Evolutionary conservation across 2,888 invertebrate genomes (phyloP), one percentile per base, ranked within the genome.

Genomic region (Drosophila picticornis): DNA sequence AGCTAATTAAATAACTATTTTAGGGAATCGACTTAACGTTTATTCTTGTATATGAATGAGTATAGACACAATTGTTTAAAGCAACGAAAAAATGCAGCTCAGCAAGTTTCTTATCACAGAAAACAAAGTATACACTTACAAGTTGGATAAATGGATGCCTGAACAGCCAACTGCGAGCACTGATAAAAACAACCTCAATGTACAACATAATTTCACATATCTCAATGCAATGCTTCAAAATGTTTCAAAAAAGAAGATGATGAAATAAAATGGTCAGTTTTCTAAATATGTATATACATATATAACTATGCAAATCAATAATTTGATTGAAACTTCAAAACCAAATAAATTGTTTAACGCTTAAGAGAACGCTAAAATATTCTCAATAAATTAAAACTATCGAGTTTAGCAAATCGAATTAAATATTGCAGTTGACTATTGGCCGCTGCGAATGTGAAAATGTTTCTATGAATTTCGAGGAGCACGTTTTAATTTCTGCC

Each of bases 51-150:
- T 57, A 80, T 27, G 55, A 67, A 72, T 73, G 58, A 66, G 65
- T 67, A 81, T 61, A 81, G 48, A 70, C 51, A 74, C 69, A 76
- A 76, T 84, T 78, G 78, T 81, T 78, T 53, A 65, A 68, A 81
- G 78, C 65, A 78, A 78, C 65, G 56, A 81, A 79, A 79, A 83
- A 83, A 86, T 83, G 83, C 77, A 74, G 75, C 75, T 72, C 59
- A 60, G 83, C 80, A 80, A 83, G 74, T 76, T 84, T 73, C 46
- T 80, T 90, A 87, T 87, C 86, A 90, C 86, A 87, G 90, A 90
- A 85, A 87, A 90, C 81, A 85, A 90, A 90, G 74, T 77, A 77
- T 72, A 76, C 79, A 78, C 68, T 53, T 76, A 67, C 56, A 76
- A 72, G 38, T 67, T 69, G 57, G 62, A 57, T 40, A 68, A 46